Evolutionary conservation across 1,140 invertebrate genomes (phyloP).

Genomic region (Oncopodura yosiiana): DNA sequence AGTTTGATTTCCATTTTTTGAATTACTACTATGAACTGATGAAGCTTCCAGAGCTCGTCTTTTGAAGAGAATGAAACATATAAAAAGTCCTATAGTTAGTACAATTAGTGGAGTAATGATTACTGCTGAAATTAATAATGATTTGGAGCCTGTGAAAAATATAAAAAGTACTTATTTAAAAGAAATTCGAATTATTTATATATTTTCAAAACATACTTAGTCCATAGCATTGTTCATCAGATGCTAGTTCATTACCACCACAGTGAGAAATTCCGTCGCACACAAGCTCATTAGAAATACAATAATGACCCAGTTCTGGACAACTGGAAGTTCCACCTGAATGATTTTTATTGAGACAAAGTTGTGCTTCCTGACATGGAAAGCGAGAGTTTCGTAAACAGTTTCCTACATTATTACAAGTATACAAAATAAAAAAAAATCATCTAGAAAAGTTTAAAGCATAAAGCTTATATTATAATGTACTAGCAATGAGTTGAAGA

Average conservation of each 20-base stretch:
- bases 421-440: too few relatives aligned
- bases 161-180: background rate
- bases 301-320: conserved; percentile 36
- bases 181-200: conserved; percentile 11
- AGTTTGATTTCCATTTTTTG: background rate
- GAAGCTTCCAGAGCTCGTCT: too few relatives aligned
- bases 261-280: conserved; percentile 41
- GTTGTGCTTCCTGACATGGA: conserved; percentile 36
- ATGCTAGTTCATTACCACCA: conserved; percentile 37
- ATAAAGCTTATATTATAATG: too few relatives aligned
- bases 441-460: too few relatives aligned
- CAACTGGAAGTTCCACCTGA: conserved; percentile 32
- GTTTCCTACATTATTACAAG: conserved; percentile 30
- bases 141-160: conserved; percentile 14
- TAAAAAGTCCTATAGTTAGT: conserved; percentile 11
- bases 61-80: conserved; percentile 21
- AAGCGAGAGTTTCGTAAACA: conserved; percentile 33
- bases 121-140: conserved; percentile 10
- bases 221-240: conserved; percentile 40
- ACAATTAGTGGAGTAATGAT: conserved; percentile 11
- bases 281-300: conserved; percentile 38
- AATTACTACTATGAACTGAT: too few relatives aligned
- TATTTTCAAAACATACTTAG: conserved; percentile 10
- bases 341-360: conserved; percentile 36
- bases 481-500: too few relatives aligned